Percentiles rank a stretch among this genome's conserved stretches.
phyloP scores from a whole-genome alignment of 2,797 vertebrate genomes.

The Phoeniculus purpureus region DNA sequence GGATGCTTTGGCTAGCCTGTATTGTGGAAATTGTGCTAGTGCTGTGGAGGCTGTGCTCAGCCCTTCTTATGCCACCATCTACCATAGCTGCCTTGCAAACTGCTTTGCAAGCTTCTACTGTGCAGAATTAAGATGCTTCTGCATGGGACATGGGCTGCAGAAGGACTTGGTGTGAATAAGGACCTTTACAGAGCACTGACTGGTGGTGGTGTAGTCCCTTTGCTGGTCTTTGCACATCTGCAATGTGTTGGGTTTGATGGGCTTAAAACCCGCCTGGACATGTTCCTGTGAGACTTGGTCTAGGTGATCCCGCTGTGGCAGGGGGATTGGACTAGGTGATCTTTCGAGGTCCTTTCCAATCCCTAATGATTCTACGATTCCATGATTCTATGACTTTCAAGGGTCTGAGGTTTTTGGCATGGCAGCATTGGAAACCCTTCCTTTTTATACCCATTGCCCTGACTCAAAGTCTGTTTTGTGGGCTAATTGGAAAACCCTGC shows the following conservation, averaged over 20 bases:
- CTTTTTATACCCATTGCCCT: neutral
- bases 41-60: rapidly evolving
- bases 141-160: neutral
- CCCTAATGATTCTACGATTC: too few relatives aligned
- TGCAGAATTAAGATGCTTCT: neutral
- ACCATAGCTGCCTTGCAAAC: neutral
- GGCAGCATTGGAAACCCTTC: rapidly evolving
- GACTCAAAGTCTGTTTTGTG: rapidly evolving
- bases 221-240: neutral
- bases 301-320: too few relatives aligned
- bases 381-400: neutral
- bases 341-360: too few relatives aligned
- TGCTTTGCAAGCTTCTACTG: neutral
- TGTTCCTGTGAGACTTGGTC: too few relatives aligned
- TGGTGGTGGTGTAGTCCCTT: neutral
- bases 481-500: neutral
- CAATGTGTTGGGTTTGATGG: neutral
- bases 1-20: neutral
- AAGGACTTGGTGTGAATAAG: neutral
- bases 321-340: too few relatives aligned
- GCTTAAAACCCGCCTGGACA: neutral
- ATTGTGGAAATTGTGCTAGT: rapidly evolving
- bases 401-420: neutral
- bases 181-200: neutral
- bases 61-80: neutral